Evolutionary conservation across 2,797 vertebrate genomes (phyloP).

Genomic region (Rhinella marina): DNA sequence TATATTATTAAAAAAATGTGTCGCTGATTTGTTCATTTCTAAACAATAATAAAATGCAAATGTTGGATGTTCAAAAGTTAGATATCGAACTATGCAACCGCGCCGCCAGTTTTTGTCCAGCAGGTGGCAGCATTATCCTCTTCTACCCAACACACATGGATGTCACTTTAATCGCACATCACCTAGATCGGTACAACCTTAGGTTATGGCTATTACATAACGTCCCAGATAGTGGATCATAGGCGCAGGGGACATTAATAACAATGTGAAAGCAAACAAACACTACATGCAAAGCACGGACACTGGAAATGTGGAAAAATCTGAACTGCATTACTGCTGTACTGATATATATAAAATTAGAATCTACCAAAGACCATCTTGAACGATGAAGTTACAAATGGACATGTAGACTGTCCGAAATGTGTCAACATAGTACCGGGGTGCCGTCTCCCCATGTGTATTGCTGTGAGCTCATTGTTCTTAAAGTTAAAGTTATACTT

Average conservation of each 20-base stretch:
- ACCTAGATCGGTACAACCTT: background rate
- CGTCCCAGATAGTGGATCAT: background rate
- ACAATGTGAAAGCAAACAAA: background rate
- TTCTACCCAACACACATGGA: background rate
- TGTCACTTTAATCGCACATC: background rate
- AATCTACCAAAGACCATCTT: too few species aligned
- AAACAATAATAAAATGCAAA: background rate
- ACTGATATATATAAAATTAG: too few species aligned
- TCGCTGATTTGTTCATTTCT: background rate
- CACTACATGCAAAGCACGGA: too few species aligned
- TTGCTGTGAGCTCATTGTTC: too few species aligned
- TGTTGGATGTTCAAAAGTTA: background rate
- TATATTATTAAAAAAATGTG: too few species aligned
- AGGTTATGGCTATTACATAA: conserved; percentile 10
- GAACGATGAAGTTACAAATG: too few species aligned
- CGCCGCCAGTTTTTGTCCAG: background rate
- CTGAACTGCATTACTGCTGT: too few species aligned
- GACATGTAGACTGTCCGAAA: too few species aligned
- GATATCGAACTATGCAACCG: background rate
- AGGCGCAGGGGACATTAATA: background rate
- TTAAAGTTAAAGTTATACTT: too few species aligned
- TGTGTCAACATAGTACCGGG: too few species aligned
- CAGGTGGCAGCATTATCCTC: conserved; percentile 35
- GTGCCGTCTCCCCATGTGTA: too few species aligned
- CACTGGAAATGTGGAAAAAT: too few species aligned